Evolutionary conservation across 2,797 vertebrate genomes (phyloP).

Genomic region (Rhynchonycteris naso): DNA sequence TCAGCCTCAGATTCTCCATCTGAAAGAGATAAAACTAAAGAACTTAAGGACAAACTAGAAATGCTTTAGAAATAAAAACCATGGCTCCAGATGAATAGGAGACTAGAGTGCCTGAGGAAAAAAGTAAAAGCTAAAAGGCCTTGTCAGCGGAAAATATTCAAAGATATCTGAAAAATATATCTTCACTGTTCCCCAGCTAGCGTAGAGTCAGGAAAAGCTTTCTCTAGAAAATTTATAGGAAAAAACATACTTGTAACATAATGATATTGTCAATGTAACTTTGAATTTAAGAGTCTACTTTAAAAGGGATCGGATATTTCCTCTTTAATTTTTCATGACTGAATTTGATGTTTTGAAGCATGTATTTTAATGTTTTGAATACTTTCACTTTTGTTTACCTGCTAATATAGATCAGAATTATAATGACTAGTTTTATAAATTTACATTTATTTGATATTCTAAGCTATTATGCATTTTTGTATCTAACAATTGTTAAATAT

Average conservation of each 20-base stretch:
- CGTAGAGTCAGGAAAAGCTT: neutral
- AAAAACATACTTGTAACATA: neutral
- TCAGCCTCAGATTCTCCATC: neutral
- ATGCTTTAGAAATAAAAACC: neutral
- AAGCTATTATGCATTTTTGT: neutral
- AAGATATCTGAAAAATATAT: neutral
- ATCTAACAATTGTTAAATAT: neutral
- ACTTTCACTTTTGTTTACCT: neutral
- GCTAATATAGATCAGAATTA: neutral
- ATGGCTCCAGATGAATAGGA: constrained; percentile 1
- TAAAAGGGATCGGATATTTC: neutral
- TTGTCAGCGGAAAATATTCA: constrained; percentile 32
- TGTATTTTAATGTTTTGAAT: neutral
- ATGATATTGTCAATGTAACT: neutral
- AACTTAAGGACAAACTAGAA: constrained; percentile 6
- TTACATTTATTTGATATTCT: neutral
- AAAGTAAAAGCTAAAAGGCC: neutral
- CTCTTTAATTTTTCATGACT: neutral
- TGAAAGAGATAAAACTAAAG: neutral
- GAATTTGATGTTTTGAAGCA: neutral
- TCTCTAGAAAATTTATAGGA: neutral
- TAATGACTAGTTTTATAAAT: neutral
- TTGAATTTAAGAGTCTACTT: constrained; percentile 13
- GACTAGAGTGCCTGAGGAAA: neutral
- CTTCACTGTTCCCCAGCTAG: neutral